These are phyloP conservation scores for Setophaga petechia DNA, from an alignment of 2,113 vertebrate genomes.

Conservation along the genomic window DNA sequence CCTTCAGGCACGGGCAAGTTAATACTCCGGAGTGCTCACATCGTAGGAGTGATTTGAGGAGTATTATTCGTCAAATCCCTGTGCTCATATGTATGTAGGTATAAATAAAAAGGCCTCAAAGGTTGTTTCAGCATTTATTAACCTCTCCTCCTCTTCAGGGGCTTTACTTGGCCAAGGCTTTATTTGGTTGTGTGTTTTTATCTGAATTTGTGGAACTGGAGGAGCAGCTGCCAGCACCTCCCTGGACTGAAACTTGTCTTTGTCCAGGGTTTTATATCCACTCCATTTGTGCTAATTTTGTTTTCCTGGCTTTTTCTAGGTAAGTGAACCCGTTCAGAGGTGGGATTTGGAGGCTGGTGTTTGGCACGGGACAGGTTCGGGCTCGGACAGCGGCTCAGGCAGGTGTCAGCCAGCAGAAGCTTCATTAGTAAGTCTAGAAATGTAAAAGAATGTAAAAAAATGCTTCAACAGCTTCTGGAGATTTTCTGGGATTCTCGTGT, in stretches of 20 bases:
- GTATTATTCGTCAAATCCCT: constrained; percentile 28
- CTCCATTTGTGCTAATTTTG: background rate
- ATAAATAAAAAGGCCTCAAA: constrained; percentile 44
- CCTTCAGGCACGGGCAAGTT: constrained; percentile 44
- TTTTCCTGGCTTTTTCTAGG: background rate
- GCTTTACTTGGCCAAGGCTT: background rate
- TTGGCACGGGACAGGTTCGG: background rate
- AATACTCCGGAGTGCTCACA: background rate
- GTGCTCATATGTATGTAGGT: constrained; percentile 5
- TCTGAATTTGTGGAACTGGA: background rate
- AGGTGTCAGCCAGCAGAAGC: background rate
- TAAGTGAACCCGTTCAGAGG: background rate
- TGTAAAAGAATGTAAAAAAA: background rate
- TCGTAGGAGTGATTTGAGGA: background rate
- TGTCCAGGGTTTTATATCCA: background rate
- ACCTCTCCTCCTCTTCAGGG: constrained; percentile 24
- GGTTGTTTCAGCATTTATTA: constrained; percentile 46
- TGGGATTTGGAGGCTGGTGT: background rate
- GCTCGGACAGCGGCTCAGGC: background rate
- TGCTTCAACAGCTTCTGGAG: background rate
- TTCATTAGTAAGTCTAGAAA: background rate
- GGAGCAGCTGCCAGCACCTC: background rate
- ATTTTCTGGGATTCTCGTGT: background rate
- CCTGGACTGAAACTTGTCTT: background rate
- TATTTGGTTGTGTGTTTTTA: background rate